These are phyloP conservation scores for Oscheius sp. DNA, from an alignment of 2,888 invertebrate genomes.

Conservation along the genomic window DNA sequence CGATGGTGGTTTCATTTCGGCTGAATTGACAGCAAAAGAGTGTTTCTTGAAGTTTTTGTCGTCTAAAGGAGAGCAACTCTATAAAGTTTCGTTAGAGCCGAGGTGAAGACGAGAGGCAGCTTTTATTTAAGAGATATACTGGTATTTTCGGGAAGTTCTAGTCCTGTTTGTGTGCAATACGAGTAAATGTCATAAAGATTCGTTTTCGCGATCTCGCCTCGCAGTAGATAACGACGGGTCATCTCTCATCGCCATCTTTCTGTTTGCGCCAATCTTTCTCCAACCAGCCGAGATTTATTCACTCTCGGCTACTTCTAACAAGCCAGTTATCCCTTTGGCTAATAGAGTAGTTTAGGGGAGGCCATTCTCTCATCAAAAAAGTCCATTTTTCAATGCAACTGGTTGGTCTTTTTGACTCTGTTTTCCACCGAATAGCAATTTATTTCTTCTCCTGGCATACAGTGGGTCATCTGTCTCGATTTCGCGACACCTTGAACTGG, in stretches of 20 bases:
- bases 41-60: not conserved
- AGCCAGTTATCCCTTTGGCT: no score
- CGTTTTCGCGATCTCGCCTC: not conserved
- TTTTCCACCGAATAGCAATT: no score
- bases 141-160: not conserved
- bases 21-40: not conserved
- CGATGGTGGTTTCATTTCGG: slow-evolving; percentile 70
- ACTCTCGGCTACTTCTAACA: no score
- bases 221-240: slow-evolving; percentile 5
- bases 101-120: not conserved
- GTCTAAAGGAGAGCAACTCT: not conserved
- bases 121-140: not conserved
- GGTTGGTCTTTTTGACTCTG: no score
- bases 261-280: not conserved
- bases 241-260: slow-evolving; percentile 4
- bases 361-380: no score
- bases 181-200: not conserved
- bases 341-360: no score
- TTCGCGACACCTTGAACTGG: not conserved
- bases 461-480: not conserved
- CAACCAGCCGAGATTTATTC: not conserved
- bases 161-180: not conserved
- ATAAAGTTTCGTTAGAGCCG: not conserved
- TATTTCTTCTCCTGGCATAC: no score
- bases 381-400: no score